Conservation (phyloP, 2,113 vertebrate species). For the Scytalopus superciliaris region DNA sequence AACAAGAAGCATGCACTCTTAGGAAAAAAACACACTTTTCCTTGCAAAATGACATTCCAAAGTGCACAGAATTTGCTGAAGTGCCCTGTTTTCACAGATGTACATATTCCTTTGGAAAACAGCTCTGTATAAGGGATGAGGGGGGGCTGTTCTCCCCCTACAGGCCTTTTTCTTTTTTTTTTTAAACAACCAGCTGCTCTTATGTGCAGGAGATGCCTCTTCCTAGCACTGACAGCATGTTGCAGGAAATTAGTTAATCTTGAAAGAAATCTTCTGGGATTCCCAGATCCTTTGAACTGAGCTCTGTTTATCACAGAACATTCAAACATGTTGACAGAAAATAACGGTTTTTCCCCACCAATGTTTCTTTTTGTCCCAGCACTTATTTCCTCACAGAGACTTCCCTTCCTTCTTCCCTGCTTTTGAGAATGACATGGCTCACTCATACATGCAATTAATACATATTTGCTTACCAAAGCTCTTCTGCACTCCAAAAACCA, state of each 20-base stretch:
- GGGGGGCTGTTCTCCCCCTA: neutral
- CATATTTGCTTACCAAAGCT: neutral
- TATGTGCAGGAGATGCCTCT: neutral
- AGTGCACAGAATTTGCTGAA: neutral
- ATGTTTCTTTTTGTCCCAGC: neutral
- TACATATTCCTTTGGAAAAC: neutral
- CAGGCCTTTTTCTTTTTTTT: neutral
- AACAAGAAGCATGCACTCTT: neutral
- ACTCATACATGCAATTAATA: neutral
- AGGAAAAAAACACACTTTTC: neutral
- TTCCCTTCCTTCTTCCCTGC: neutral
- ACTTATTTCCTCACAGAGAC: neutral
- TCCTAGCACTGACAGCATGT: neutral
- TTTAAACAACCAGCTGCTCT: neutral
- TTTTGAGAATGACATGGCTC: neutral
- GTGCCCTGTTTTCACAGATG: neutral
- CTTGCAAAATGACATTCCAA: neutral
- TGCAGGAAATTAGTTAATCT: constrained; percentile 1
- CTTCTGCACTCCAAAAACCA: neutral
- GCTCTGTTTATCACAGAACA: neutral
- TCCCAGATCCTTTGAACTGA: constrained; percentile 15
- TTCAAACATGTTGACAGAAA: neutral
- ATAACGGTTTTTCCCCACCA: neutral
- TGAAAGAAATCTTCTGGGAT: constrained; percentile 1
- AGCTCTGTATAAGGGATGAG: neutral